Evolutionary conservation across 2,113 vertebrate genomes (phyloP).

Genomic region (Oryzias melastigma): DNA sequence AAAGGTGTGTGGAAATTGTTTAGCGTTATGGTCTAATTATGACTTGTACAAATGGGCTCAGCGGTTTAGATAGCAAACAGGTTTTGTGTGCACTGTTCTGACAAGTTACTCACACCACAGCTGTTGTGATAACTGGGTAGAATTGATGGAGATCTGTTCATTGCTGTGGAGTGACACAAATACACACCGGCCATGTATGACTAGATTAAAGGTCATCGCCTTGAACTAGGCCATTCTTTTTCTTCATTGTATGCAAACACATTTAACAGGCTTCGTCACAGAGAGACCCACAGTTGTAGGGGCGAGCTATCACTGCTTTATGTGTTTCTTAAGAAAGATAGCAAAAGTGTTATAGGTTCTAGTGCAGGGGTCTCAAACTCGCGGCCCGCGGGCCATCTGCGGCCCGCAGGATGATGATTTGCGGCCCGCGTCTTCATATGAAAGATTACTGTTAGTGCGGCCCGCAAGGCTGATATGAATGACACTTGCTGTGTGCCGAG

Average conservation of each 20-base stretch:
- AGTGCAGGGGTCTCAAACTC: too few relatives aligned
- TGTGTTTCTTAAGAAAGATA: conserved; percentile 34
- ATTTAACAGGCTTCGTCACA: conserved; percentile 38
- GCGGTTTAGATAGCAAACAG: not conserved
- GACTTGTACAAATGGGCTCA: not conserved
- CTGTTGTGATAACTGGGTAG: conserved; percentile 21
- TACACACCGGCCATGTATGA: conserved; percentile 20
- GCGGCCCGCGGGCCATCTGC: too few relatives aligned
- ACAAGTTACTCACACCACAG: conserved; percentile 1
- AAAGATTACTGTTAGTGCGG: too few relatives aligned
- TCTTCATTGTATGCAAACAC: conserved; percentile 70
- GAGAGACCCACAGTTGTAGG: conserved; percentile 59
- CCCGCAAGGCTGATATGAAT: too few relatives aligned
- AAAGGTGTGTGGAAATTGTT: too few relatives aligned
- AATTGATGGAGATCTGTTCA: conserved; percentile 29
- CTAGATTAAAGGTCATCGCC: conserved; percentile 64
- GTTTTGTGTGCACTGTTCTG: not conserved
- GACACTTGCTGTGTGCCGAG: too few relatives aligned
- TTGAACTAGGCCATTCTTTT: conserved; percentile 60
- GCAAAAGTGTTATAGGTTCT: conserved; percentile 28
- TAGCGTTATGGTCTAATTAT: not conserved
- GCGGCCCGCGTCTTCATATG: too few relatives aligned
- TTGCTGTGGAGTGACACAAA: conserved; percentile 10
- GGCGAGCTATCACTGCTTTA: conserved; percentile 51
- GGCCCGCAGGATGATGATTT: too few relatives aligned